These are phyloP conservation scores for Cryptocheilus praepositus DNA, from an alignment of 2,888 invertebrate species.

Conservation along the genomic window DNA sequence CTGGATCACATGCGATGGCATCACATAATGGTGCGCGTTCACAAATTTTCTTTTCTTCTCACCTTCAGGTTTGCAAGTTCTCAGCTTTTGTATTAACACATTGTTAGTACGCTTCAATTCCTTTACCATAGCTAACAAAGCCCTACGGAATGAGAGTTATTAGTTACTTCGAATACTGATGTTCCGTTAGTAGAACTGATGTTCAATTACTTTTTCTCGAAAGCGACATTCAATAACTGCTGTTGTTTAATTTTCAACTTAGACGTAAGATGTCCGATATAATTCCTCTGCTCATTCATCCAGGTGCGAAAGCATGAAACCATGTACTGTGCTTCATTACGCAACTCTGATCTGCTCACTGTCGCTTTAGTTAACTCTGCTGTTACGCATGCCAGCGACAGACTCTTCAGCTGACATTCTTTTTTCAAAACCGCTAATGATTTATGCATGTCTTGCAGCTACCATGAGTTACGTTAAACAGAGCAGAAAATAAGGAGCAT, in stretches of 20 bases:
- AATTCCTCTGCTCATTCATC: conserved; percentile 63
- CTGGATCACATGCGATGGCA: conserved; percentile 21
- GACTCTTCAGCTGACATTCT: conserved; percentile 62
- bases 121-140: conserved; percentile 52
- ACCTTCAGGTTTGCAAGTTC: conserved; percentile 29
- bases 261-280: conserved; percentile 48
- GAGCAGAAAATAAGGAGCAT: no score
- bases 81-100: conserved; percentile 46
- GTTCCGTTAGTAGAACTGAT: neutral
- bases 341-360: conserved; percentile 62
- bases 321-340: conserved; percentile 64
- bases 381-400: conserved; percentile 61
- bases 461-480: no score
- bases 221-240: conserved; percentile 52
- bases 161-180: conserved; percentile 12
- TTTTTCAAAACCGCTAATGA: conserved; percentile 60
- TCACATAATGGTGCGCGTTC: conserved; percentile 29
- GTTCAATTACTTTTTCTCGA: conserved; percentile 61
- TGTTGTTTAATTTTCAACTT: conserved; percentile 61
- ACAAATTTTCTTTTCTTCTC: conserved; percentile 35
- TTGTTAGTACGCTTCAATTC: conserved; percentile 53
- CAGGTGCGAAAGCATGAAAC: conserved; percentile 63
- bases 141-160: conserved; percentile 49
- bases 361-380: conserved; percentile 62
- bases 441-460: conserved; percentile 64